phyloP scores from a whole-genome alignment of 1,140 invertebrate species.

The Eueides isabella region DNA sequence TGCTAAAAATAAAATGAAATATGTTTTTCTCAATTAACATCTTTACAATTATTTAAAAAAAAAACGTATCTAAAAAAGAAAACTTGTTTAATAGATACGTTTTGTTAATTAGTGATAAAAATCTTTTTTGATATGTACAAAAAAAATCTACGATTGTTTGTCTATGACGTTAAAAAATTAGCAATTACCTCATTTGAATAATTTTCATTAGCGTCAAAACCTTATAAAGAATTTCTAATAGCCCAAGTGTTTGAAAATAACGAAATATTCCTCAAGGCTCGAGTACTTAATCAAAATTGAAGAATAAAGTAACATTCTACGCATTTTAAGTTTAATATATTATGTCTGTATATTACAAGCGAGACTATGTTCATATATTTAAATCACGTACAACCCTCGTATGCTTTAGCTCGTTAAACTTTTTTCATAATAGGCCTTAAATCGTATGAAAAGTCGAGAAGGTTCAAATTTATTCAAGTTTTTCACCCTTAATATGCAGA shows the following conservation, averaged over 20 bases:
- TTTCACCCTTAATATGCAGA: slow-evolving; percentile 59
- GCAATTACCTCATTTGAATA: neutral
- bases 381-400: slow-evolving; percentile 24
- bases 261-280: neutral
- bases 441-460: slow-evolving; percentile 35
- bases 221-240: neutral
- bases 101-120: too few relatives aligned
- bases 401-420: slow-evolving; percentile 28
- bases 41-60: too few relatives aligned
- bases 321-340: neutral
- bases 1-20: too few relatives aligned
- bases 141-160: neutral
- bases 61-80: too few relatives aligned
- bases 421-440: slow-evolving; percentile 38
- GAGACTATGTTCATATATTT: slow-evolving; percentile 8
- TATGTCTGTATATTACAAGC: neutral
- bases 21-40: too few relatives aligned
- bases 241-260: neutral
- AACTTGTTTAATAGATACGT: too few relatives aligned
- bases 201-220: neutral
- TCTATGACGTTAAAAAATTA: neutral
- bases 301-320: neutral
- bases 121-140: too few relatives aligned
- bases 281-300: neutral
- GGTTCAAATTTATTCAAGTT: slow-evolving; percentile 50